Evolutionary conservation across 1,140 invertebrate genomes (phyloP), one percentile per base, ranked within the genome.

Genomic region (Drosophila leontia): DNA sequence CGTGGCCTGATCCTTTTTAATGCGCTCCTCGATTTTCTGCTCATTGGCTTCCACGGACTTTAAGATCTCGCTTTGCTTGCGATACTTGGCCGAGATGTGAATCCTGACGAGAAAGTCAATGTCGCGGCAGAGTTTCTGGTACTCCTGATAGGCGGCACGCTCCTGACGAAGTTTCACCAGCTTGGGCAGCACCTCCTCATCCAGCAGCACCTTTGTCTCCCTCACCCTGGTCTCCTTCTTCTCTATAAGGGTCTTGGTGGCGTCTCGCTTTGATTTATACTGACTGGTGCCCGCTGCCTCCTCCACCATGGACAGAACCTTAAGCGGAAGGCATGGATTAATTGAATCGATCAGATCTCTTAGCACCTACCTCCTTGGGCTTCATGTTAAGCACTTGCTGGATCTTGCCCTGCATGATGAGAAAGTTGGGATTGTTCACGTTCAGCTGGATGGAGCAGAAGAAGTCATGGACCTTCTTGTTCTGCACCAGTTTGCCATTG

Each of bases 321-420:
- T 55, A 5, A 8, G 6, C 1, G 13, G 12, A 23, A 56, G 37
- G 3, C 7, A 15, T 34, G 8, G 4, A 41, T 70, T 67, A 45
- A 11, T 29, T n/a, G n/a, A 23, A 4, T 11, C 2, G 41, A 3
- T 3, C 12, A 19, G 1, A 37, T 13, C 0, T 62, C n/a, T 23
- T 15, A n/a, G 1, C 9, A 62, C 71, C 83, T 93, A 98, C 97
- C 94, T 99, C 99, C 65, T 95, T 95, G 15, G 99, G 98, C 91
- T 99, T 99, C 99, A 99, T 99, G 92, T 99, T 99, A 3, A 99
- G 94, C 2, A 99, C 99, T 95, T 99, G 99, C 1, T 99, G 99
- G 59, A 99, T 99, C 84, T 98, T 95, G 9, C 99, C 99, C 95
- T 99, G 99, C 99, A 99, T 99, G 80, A 99, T 99, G 6, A 99